Base-by-base conservation (phyloP, 1,140 invertebrate species). In the Antheraea mylitta region DNA sequence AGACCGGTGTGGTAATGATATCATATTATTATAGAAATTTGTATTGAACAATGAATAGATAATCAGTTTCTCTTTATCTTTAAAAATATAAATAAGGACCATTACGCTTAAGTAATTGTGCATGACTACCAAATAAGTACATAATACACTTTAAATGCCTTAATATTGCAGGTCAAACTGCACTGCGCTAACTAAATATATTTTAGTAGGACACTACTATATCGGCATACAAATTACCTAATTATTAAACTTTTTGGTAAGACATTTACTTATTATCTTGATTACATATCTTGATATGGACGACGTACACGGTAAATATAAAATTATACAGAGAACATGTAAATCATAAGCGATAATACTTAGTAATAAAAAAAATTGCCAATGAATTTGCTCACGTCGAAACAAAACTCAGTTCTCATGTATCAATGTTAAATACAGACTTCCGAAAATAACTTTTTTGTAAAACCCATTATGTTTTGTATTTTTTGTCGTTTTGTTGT, bases 161-260 rank as follows among this genome's bases (percentile, higher is more conserved):
- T 30, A 36, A 63, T 63, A 63, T 63, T 63, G 22, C 30, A 63
- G 36, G 59, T n/a, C 37, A 18, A n/a, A 37, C 22, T 63, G 13
- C 18, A 19, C 19, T 7, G 19, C 19, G 9, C 30, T 37, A 7
- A 18, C 37, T 63, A 37, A 53, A 53, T 53, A 53, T 6, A 63
- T 37, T 30, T 37, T 63, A 36, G 61, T 37, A 63, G 16, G 61
- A 0, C 61, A 30, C 61, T 13, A 36, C 13, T 30, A 3, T 63
- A 30, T 53, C 11, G 6, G 18, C 61, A 63, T 63, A 63, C 61
- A 63, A 63, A 63, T 37, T 10, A 36, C 61, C 61, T 37, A 38
- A 38, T 37, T 37, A 36, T 64, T 36, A 37, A 64, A 7, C 19
- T 37, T 64, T 11, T 64, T 18, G 22, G 62, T 37, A 36, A 13